Conservation (phyloP, 1,140 invertebrate species). For the Macrobrachium rosenbergii region DNA sequence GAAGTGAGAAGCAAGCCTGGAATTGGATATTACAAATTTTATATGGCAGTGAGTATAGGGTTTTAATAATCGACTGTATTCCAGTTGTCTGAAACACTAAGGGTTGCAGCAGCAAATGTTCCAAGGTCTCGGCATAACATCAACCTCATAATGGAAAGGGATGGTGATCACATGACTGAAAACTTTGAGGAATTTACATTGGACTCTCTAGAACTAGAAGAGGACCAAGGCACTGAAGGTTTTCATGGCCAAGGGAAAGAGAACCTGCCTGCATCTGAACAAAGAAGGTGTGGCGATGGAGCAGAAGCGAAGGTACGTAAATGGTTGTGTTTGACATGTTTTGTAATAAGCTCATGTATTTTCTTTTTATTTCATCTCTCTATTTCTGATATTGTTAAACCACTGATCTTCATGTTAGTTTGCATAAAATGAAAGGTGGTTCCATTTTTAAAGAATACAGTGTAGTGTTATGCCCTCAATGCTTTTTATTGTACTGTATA, state of each 20-base stretch:
- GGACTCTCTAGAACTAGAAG: conserved; percentile 81
- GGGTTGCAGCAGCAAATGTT: conserved; percentile 30
- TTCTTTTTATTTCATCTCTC: neutral
- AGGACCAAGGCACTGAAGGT: conserved; percentile 72
- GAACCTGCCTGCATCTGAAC: conserved; percentile 49
- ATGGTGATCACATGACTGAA: conserved; percentile 69
- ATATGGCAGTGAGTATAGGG: too few relatives aligned
- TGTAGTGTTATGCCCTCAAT: neutral
- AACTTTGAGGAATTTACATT: conserved; percentile 86
- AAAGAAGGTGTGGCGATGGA: conserved; percentile 62
- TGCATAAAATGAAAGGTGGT: too few relatives aligned
- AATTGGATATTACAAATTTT: too few relatives aligned
- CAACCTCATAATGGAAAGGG: conserved; percentile 55
- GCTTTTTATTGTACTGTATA: neutral
- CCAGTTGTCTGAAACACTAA: conserved; percentile 26
- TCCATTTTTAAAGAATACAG: neutral
- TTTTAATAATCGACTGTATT: neutral
- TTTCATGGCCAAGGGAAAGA: conserved; percentile 74
- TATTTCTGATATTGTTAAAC: neutral
- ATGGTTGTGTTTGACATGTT: conserved; percentile 10
- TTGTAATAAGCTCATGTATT: too few relatives aligned
- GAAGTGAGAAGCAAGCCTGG: too few relatives aligned
- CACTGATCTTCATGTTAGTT: too few relatives aligned
- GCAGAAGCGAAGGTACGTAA: conserved; percentile 65
- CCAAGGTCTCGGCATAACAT: conserved; percentile 47